Evolutionary conservation across 2,797 vertebrate species (phyloP).

Genomic region (Crocodylus rhombifer): DNA sequence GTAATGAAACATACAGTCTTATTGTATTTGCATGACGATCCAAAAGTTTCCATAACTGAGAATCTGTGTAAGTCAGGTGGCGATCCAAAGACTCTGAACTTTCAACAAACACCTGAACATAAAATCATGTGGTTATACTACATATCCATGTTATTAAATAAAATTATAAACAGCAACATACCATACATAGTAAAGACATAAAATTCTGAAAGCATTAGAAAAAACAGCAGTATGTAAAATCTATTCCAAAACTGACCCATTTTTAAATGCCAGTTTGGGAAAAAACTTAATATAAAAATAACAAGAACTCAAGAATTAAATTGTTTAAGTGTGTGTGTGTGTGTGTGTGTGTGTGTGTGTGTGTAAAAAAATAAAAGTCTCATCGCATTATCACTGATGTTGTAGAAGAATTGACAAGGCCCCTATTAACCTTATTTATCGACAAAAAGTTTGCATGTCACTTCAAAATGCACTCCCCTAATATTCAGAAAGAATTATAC

Average conservation of each 20-base stretch:
- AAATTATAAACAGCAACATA: neutral
- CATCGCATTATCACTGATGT: no score
- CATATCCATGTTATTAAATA: neutral
- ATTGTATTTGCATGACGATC: constrained; percentile 99
- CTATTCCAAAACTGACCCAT: neutral
- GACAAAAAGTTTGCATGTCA: neutral
- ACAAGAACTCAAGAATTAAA: no score
- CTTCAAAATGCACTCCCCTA: neutral
- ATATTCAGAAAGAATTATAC: accelerated
- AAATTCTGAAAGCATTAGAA: neutral
- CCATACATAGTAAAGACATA: neutral
- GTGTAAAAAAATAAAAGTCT: no score
- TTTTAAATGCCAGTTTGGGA: neutral
- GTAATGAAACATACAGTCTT: constrained; percentile 91
- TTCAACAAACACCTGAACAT: constrained; percentile 93
- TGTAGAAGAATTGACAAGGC: neutral
- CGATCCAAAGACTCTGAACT: constrained; percentile 93
- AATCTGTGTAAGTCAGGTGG: constrained; percentile 92
- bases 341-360: no score
- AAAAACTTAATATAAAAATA: neutral
- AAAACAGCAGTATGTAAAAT: accelerated
- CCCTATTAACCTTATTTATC: neutral
- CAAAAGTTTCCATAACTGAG: constrained; percentile 95
- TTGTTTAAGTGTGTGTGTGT: no score
- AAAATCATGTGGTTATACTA: constrained; percentile 4